Evolutionary conservation across 1,140 invertebrate genomes (phyloP).

Genomic region (Caenorhabditis brenneri): DNA sequence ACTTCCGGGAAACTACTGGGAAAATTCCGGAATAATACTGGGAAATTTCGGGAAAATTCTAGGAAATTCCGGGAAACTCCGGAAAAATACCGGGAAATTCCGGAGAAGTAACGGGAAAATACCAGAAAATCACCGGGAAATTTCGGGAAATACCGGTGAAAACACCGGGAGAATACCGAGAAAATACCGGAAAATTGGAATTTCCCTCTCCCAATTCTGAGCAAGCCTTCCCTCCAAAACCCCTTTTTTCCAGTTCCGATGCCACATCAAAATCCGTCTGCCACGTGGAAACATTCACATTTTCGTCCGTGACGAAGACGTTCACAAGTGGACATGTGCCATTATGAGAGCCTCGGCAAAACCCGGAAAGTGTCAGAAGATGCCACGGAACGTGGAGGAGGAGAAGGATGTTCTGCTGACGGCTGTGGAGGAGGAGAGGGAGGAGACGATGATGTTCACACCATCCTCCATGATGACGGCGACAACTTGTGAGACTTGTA

Average conservation of each 20-base stretch:
- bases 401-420: neutral
- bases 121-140: too few relatives aligned
- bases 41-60: too few relatives aligned
- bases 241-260: conserved; percentile 11
- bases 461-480: neutral
- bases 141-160: too few relatives aligned
- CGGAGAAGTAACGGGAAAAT: too few relatives aligned
- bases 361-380: neutral
- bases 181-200: too few relatives aligned
- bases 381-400: neutral
- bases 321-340: conserved; percentile 17
- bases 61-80: too few relatives aligned
- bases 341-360: neutral
- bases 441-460: neutral
- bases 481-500: neutral
- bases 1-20: too few relatives aligned
- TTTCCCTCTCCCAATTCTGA: too few relatives aligned
- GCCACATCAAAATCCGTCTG: conserved; percentile 17
- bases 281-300: neutral
- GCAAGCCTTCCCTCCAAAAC: too few relatives aligned
- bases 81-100: too few relatives aligned
- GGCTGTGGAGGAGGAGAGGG: neutral
- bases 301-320: neutral
- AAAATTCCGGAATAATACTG: too few relatives aligned
- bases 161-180: too few relatives aligned